These are phyloP conservation scores for Daubentonia madagascariensis DNA, from an alignment of 2,113 vertebrate genomes.

Conservation along the genomic window DNA sequence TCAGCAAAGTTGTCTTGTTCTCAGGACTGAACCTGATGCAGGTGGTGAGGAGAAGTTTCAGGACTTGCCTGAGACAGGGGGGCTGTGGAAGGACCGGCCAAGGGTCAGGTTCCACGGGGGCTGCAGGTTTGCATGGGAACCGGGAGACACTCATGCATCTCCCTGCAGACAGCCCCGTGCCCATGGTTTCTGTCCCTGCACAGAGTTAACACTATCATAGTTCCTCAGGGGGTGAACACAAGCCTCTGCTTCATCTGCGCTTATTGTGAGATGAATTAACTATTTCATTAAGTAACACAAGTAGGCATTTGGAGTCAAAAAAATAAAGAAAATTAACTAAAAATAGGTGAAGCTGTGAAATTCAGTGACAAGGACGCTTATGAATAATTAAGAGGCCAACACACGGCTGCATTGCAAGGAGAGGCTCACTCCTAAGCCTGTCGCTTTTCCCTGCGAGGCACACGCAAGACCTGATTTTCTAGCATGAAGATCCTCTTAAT, in stretches of 20 bases:
- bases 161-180: slow-evolving; percentile 1
- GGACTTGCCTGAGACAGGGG: background rate
- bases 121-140: background rate
- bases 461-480: slow-evolving; percentile 46
- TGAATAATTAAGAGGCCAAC: slow-evolving; percentile 65
- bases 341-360: slow-evolving; percentile 32
- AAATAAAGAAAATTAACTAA: slow-evolving; percentile 30
- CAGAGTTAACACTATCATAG: slow-evolving; percentile 10
- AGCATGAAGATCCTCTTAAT: slow-evolving; percentile 67
- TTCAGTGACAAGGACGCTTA: slow-evolving; percentile 33
- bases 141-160: background rate
- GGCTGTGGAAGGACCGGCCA: too few relatives aligned
- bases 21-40: background rate
- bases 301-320: slow-evolving; percentile 32
- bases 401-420: background rate
- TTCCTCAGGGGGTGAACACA: background rate
- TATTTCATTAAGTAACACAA: slow-evolving; percentile 34
- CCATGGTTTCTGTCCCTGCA: background rate
- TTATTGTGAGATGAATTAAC: background rate
- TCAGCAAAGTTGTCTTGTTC: background rate
- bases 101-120: too few relatives aligned
- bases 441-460: background rate
- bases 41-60: background rate
- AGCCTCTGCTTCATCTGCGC: background rate
- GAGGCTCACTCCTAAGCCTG: background rate